phyloP scores from a whole-genome alignment of 2,113 vertebrate genomes.

The Telmatochromis bifrenatus region DNA sequence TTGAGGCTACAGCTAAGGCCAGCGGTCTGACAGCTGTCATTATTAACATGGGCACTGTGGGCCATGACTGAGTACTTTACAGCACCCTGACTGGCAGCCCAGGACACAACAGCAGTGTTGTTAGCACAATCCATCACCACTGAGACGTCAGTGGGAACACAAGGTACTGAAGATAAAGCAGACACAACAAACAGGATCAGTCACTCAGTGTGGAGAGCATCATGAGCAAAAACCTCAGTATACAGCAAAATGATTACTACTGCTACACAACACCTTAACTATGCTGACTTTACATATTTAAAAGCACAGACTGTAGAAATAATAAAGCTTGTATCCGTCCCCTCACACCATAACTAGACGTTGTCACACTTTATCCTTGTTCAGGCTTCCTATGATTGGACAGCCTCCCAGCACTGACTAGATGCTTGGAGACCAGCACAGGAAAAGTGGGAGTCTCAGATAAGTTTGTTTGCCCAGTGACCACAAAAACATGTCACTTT shows the following conservation, averaged over 20 bases:
- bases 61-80: slow-evolving; percentile 35
- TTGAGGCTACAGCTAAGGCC: slow-evolving; percentile 32
- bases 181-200: not conserved
- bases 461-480: not conserved
- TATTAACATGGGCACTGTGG: slow-evolving; percentile 4
- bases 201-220: not conserved
- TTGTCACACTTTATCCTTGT: not conserved
- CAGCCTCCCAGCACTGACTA: not conserved
- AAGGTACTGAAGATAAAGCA: slow-evolving; percentile 52
- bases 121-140: slow-evolving; percentile 40
- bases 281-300: not conserved
- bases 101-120: slow-evolving; percentile 51
- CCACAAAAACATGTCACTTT: not conserved
- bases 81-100: slow-evolving; percentile 53
- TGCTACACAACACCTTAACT: not conserved
- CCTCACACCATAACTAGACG: not conserved
- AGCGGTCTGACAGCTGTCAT: slow-evolving; percentile 33
- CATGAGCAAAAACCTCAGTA: not conserved
- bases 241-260: not conserved
- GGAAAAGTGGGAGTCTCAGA: not conserved
- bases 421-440: not conserved
- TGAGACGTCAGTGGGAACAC: slow-evolving; percentile 42
- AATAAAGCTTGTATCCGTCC: not conserved
- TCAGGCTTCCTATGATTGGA: not conserved
- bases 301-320: not conserved